A percentile compares a stretch with the other conserved stretches of the same genome.
phyloP scores from a whole-genome alignment of 2,797 vertebrate species.

The Syncerus caffer region DNA sequence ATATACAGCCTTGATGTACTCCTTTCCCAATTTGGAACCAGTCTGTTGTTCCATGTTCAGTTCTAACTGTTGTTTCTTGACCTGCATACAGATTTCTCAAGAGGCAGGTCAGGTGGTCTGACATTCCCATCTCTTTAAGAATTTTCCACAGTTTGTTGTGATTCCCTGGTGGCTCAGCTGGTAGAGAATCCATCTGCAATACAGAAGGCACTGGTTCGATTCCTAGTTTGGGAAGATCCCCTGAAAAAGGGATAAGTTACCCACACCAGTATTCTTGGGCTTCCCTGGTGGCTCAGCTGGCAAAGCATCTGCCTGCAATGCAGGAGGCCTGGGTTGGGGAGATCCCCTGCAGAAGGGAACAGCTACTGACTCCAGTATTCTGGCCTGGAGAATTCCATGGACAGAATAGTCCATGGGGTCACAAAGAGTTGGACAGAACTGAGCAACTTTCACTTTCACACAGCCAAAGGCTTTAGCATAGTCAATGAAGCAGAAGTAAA shows the following conservation, averaged over 20 bases:
- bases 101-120: background rate
- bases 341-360: background rate
- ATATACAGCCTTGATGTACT: background rate
- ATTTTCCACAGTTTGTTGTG: background rate
- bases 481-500: background rate
- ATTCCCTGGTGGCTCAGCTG: background rate
- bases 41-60: background rate
- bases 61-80: background rate
- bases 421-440: background rate
- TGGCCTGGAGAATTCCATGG: background rate
- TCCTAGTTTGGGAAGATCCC: background rate
- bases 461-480: background rate
- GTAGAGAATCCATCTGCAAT: background rate
- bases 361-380: background rate
- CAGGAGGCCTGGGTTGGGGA: background rate
- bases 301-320: background rate
- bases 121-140: background rate
- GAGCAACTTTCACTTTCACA: background rate
- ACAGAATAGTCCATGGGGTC: background rate
- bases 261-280: background rate
- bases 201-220: background rate
- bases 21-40: background rate
- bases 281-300: background rate
- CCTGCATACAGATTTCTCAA: background rate
- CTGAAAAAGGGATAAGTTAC: background rate